These are phyloP conservation scores for Heterochromis multidens DNA, from an alignment of 2,113 vertebrate species.

Conservation along the genomic window DNA sequence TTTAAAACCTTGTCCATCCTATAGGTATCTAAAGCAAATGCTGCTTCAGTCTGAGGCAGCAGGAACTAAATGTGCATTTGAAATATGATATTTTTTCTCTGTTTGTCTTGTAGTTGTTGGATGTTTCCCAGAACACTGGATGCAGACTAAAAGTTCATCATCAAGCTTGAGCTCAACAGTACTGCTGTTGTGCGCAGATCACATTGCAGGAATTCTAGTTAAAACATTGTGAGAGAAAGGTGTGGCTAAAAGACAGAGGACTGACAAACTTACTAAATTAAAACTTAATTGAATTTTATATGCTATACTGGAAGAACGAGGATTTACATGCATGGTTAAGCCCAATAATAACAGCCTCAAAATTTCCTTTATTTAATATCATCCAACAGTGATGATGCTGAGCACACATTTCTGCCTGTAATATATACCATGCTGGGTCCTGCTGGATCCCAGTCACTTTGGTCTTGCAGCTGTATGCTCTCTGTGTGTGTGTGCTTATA, in stretches of 20 bases:
- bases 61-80: neutral
- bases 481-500: neutral
- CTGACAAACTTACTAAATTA: neutral
- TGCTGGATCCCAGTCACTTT: neutral
- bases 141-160: neutral
- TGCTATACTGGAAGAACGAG: neutral
- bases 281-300: neutral
- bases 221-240: neutral
- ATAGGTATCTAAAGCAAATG: neutral
- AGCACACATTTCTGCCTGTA: neutral
- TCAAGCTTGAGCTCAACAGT: neutral
- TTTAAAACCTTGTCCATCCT: neutral
- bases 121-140: neutral
- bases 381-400: neutral
- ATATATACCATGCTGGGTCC: neutral
- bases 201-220: neutral
- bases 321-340: neutral
- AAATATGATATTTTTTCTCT: neutral
- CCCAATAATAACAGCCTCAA: constrained; percentile 1
- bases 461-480: neutral
- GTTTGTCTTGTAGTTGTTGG: neutral
- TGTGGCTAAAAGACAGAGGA: neutral
- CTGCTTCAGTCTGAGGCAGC: neutral
- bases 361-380: neutral
- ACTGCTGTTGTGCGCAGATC: neutral